Evolutionary conservation across 2,797 vertebrate genomes (phyloP).

Genomic region (Pelochelys cantorii): DNA sequence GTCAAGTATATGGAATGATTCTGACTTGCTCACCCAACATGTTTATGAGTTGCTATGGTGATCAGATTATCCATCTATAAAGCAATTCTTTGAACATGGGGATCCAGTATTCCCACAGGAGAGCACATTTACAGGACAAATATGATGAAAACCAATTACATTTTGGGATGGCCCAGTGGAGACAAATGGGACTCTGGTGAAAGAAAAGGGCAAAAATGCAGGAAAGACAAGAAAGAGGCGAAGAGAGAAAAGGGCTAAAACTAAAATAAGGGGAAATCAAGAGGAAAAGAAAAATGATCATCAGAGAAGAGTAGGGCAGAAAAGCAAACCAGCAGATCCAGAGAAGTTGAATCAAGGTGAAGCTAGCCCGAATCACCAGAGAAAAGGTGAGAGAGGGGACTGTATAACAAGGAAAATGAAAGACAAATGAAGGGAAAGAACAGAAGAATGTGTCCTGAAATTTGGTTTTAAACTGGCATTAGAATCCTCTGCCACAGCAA

Average conservation of each 20-base stretch:
- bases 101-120: neutral
- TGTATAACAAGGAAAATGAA: neutral
- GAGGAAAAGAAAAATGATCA: neutral
- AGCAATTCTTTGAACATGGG: neutral
- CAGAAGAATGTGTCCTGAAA: neutral
- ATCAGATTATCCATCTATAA: neutral
- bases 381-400: neutral
- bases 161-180: neutral
- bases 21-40: neutral
- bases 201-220: neutral
- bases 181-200: fast-evolving
- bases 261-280: neutral
- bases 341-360: neutral
- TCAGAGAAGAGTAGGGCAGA: neutral
- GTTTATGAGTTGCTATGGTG: slow-evolving; percentile 1
- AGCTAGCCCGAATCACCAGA: neutral
- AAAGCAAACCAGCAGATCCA: neutral
- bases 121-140: neutral
- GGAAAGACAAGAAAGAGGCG: neutral
- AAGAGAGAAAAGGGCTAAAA: neutral
- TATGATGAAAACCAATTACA: neutral
- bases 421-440: neutral
- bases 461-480: neutral
- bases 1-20: neutral
- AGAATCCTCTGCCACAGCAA: slow-evolving; percentile 8